phyloP scores from a whole-genome alignment of 2,888 invertebrate genomes.

The Lamellibrachia satsuma region DNA sequence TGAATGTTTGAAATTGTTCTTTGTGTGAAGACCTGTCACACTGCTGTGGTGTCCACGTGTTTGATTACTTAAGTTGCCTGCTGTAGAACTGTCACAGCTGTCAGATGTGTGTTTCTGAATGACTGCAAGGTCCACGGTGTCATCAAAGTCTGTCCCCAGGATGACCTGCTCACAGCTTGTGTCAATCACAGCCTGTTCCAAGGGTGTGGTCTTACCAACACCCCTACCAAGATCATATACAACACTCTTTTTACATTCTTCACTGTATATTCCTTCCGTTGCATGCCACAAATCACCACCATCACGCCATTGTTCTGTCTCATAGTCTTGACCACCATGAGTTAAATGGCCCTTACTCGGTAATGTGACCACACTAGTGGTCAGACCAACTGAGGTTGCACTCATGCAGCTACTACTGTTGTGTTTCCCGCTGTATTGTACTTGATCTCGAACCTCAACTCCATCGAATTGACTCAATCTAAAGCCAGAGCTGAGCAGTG shows the following conservation, averaged over 20 bases:
- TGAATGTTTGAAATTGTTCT: too few species aligned
- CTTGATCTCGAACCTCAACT: neutral
- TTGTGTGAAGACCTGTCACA: too few species aligned
- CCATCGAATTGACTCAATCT: neutral
- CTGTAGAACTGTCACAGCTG: too few species aligned
- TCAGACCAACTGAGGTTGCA: neutral
- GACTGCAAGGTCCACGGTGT: too few species aligned
- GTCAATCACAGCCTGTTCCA: neutral
- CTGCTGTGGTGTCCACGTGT: too few species aligned
- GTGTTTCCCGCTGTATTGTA: neutral
- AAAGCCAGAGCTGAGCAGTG: neutral
- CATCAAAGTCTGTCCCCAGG: too few species aligned
- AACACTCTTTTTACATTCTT: neutral
- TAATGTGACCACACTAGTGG: neutral
- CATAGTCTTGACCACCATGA: neutral
- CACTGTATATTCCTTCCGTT: neutral
- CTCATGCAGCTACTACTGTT: neutral
- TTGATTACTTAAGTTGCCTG: too few species aligned
- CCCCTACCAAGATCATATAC: neutral
- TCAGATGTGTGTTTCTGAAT: too few species aligned
- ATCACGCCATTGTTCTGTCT: neutral
- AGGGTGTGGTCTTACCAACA: neutral
- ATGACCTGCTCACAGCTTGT: too few species aligned
- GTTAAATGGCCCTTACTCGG: neutral
- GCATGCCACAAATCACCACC: neutral